Percentiles rank a stretch among this genome's conserved stretches.
Evolutionary conservation across 2,113 vertebrate species (phyloP).

Genomic region (Apodemus sylvaticus): DNA sequence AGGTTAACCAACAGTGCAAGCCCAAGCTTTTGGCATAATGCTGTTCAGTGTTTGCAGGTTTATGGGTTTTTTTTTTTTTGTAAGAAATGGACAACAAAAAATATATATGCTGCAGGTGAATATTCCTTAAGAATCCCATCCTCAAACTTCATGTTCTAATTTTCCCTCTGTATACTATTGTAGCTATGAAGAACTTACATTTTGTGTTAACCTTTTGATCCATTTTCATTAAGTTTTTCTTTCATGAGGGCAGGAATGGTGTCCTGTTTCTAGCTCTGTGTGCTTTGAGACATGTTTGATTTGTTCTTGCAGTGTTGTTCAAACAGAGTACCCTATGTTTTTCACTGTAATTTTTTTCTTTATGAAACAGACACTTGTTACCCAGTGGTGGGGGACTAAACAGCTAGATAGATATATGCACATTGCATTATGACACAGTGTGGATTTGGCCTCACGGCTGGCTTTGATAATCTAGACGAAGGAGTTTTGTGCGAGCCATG

Average conservation of each 20-base stretch:
- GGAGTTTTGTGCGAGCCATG: slow-evolving; percentile 12
- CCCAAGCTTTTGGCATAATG: not conserved
- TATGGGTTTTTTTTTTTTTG: not conserved
- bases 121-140: not conserved
- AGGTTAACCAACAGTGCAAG: not conserved
- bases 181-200: slow-evolving; percentile 11
- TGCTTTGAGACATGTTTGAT: not conserved
- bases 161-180: slow-evolving; percentile 5
- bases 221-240: not conserved
- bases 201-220: not conserved
- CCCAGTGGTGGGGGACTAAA: not conserved
- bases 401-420: not conserved
- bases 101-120: not conserved
- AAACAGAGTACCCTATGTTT: not conserved
- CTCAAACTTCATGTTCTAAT: not conserved
- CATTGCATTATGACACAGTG: not conserved
- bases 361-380: not conserved
- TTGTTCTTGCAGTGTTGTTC: not conserved
- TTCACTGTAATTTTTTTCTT: slow-evolving; percentile 41
- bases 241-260: not conserved
- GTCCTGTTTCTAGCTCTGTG: not conserved
- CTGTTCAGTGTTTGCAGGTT: slow-evolving; percentile 18
- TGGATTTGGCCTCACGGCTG: not conserved
- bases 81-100: slow-evolving; percentile 34
- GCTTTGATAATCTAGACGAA: not conserved